Evolutionary conservation across 2,888 invertebrate genomes (phyloP).

Genomic region (Halictus ligatus): DNA sequence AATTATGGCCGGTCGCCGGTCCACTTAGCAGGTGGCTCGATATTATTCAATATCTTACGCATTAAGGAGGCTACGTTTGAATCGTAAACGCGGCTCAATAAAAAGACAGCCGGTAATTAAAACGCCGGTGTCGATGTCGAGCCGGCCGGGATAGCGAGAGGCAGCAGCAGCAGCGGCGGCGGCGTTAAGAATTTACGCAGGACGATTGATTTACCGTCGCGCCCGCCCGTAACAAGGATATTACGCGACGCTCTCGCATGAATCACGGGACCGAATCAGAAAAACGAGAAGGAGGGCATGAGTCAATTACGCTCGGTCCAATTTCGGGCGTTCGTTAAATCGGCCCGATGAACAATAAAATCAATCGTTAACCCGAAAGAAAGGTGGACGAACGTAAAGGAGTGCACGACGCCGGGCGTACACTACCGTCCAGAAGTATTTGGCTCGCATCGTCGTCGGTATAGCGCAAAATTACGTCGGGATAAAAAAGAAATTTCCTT

Average conservation of each 20-base stretch:
- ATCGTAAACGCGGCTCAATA: neutral
- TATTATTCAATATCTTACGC: slow-evolving; percentile 11
- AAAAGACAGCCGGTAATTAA: slow-evolving; percentile 12
- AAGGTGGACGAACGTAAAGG: neutral
- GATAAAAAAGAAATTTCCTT: too few relatives aligned
- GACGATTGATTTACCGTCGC: slow-evolving; percentile 14
- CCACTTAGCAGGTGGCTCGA: neutral
- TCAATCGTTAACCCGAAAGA: slow-evolving; percentile 20
- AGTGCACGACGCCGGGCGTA: neutral
- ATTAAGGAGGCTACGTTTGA: neutral
- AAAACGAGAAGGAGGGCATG: slow-evolving; percentile 14
- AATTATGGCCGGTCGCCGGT: neutral
- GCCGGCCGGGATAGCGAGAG: neutral
- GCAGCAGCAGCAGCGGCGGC: neutral
- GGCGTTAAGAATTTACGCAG: slow-evolving; percentile 8
- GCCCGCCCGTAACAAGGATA: slow-evolving; percentile 14
- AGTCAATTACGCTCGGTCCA: slow-evolving; percentile 17
- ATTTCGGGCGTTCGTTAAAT: slow-evolving; percentile 16
- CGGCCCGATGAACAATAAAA: slow-evolving; percentile 20
- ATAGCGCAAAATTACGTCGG: neutral
- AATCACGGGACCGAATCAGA: slow-evolving; percentile 14
- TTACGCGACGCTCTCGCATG: slow-evolving; percentile 15
- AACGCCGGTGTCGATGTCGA: neutral
- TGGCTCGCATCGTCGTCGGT: neutral
- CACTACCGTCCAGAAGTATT: slow-evolving; percentile 19